phyloP scores from a whole-genome alignment of 2,888 invertebrate species.

The Uloborus plumipes region DNA sequence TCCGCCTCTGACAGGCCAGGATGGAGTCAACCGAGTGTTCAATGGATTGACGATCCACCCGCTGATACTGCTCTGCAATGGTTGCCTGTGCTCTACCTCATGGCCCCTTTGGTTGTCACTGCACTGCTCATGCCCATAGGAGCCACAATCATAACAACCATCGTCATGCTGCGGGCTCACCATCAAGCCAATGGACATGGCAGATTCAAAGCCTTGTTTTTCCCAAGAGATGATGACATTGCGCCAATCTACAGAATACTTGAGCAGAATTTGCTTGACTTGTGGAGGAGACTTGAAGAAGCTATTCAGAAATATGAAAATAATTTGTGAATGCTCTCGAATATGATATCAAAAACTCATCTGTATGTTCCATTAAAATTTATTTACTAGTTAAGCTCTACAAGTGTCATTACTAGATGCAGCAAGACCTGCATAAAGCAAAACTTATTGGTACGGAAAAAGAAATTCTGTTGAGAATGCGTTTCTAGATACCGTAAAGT shows the following conservation, averaged over 20 bases:
- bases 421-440: too few relatives aligned
- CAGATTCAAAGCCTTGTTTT: background rate
- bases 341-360: too few relatives aligned
- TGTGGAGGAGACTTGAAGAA: slow-evolving; percentile 27
- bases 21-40: slow-evolving; percentile 47
- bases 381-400: too few relatives aligned
- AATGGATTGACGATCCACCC: slow-evolving; percentile 51
- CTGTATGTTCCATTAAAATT: too few relatives aligned
- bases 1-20: background rate
- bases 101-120: slow-evolving; percentile 51
- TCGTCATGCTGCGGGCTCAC: slow-evolving; percentile 21
- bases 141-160: slow-evolving; percentile 43
- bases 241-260: slow-evolving; percentile 19
- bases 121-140: slow-evolving; percentile 55
- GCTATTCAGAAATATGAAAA: slow-evolving; percentile 39
- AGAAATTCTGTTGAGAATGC: too few relatives aligned
- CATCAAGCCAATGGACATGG: background rate
- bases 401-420: too few relatives aligned
- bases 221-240: background rate
- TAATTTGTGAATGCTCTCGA: background rate
- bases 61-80: background rate
- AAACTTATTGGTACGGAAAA: too few relatives aligned
- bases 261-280: slow-evolving; percentile 29
- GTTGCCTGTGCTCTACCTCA: slow-evolving; percentile 43
- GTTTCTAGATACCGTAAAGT: too few relatives aligned